Conservation (phyloP, 2,888 invertebrate species). For the Pollenia angustigena region DNA sequence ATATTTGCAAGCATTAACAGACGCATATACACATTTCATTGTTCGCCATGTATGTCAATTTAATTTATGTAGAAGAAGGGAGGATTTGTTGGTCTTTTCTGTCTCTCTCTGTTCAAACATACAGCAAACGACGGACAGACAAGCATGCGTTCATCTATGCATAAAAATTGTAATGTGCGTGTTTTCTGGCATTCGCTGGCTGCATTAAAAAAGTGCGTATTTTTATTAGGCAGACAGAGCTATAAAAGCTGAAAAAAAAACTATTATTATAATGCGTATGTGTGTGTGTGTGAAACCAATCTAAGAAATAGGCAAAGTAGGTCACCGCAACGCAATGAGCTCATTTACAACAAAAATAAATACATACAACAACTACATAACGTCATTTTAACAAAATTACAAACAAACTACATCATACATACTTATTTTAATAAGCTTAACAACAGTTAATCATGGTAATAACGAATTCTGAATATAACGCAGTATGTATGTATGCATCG, state of each 20-base stretch:
- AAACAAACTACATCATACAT: background rate
- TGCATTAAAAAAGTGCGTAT: conserved; percentile 60
- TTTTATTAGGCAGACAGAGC: conserved; percentile 33
- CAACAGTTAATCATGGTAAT: no score
- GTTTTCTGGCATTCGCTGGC: conserved; percentile 29
- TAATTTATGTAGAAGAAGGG: conserved; percentile 12
- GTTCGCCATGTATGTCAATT: conserved; percentile 1
- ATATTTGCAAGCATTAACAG: conserved; percentile 34
- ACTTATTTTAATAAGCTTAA: no score
- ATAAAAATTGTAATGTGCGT: conserved; percentile 50
- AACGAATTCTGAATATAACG: no score
- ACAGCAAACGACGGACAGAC: background rate
- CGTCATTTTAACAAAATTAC: conserved; percentile 60
- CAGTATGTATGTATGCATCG: no score
- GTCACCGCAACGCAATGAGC: conserved; percentile 72
- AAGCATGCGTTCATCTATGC: conserved; percentile 45
- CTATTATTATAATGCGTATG: conserved; percentile 33
- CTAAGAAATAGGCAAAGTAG: conserved; percentile 60
- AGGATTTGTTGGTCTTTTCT: background rate
- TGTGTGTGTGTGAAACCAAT: conserved; percentile 54
- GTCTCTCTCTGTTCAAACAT: background rate
- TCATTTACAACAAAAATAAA: conserved; percentile 58
- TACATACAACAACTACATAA: conserved; percentile 37
- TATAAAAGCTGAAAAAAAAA: conserved; percentile 52
- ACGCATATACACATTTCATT: conserved; percentile 15